These are phyloP conservation scores for Ibidorhyncha struthersii DNA, from an alignment of 2,113 vertebrate genomes.

Conservation along the genomic window DNA sequence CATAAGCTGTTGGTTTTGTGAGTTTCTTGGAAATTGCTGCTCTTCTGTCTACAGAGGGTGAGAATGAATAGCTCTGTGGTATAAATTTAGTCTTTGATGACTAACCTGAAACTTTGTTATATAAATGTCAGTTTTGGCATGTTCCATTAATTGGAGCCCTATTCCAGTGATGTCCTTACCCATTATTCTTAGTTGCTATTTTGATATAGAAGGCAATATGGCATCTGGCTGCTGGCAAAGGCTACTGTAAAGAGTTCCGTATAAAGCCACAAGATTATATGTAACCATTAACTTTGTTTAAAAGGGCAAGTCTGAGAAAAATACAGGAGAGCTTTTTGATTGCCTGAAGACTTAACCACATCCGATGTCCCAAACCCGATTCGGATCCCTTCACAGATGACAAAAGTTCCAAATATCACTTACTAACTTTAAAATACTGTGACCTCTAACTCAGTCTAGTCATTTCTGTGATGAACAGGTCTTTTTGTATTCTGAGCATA, in stretches of 20 bases:
- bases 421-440: not conserved
- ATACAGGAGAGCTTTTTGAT: not conserved
- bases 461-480: not conserved
- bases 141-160: not conserved
- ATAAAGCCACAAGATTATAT: not conserved
- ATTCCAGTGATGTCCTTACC: not conserved
- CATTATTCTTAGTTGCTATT: not conserved
- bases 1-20: not conserved
- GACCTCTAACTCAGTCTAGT: not conserved
- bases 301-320: not conserved
- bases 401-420: not conserved
- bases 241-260: not conserved
- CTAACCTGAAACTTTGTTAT: conserved; percentile 4
- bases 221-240: not conserved
- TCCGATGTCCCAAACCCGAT: not conserved
- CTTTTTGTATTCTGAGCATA: not conserved
- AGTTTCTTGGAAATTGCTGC: not conserved
- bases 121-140: not conserved
- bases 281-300: not conserved
- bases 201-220: conserved; percentile 1
- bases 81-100: conserved; percentile 24
- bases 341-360: not conserved
- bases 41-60: not conserved
- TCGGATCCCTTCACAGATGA: not conserved
- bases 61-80: not conserved